Percentiles rank a stretch among this genome's conserved stretches.
These are phyloP conservation scores for Porites divaricata DNA, from an alignment of 92 coral and sea anemone species.

Conservation along the genomic window DNA sequence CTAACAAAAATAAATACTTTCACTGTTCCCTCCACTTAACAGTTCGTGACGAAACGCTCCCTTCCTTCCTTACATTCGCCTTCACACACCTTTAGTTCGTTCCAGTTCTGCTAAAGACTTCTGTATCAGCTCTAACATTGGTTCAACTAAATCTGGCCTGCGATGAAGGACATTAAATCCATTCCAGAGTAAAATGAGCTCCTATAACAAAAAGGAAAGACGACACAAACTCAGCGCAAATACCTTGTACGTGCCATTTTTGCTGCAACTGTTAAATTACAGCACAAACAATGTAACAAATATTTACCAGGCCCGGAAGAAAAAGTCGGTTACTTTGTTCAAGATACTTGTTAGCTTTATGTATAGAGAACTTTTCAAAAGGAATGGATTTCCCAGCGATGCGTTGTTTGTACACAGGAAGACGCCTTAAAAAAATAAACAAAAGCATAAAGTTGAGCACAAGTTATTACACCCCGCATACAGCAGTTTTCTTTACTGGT, in stretches of 20 bases:
- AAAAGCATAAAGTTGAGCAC: background rate
- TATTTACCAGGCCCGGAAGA: conserved; percentile 92
- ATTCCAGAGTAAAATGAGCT: conserved; percentile 91
- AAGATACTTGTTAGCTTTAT: conserved; percentile 86
- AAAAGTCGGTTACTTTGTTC: conserved; percentile 86
- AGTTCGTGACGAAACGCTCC: too few species aligned
- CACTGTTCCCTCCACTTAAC: too few species aligned
- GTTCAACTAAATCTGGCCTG: conserved; percentile 78
- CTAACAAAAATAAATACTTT: too few species aligned
- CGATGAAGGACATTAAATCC: conserved; percentile 88
- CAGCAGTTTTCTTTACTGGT: too few species aligned
- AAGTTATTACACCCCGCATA: too few species aligned
- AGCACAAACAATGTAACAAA: too few species aligned
- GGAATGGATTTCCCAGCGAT: conserved; percentile 99
- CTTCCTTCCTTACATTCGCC: too few species aligned
- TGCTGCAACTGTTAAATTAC: too few species aligned
- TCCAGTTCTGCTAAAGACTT: conserved; percentile 73
- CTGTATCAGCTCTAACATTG: conserved; percentile 75
- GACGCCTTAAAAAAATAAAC: conserved; percentile 51
- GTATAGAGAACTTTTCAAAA: conserved; percentile 92
- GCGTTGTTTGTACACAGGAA: conserved; percentile 92
- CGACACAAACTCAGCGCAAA: too few species aligned
- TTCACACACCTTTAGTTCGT: conserved; percentile 54
- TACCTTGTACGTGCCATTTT: too few species aligned
- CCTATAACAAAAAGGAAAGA: conserved; percentile 44